Percentiles rank a stretch among this genome's conserved stretches.
Conservation (phyloP, 2,113 vertebrate species). For the Trogon surrucura region DNA sequence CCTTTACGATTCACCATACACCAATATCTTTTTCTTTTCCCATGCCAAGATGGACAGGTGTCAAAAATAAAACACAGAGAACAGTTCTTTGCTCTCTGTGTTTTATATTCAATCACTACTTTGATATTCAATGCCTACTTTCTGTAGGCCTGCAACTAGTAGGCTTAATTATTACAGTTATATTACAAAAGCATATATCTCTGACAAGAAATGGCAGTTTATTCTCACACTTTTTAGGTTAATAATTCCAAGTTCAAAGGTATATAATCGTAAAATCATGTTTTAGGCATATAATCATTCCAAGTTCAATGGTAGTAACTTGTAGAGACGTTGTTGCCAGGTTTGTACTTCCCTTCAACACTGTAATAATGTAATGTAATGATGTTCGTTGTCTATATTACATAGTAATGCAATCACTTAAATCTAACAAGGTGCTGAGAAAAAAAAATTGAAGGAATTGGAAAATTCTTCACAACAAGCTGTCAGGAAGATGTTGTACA, state of each 20-base stretch:
- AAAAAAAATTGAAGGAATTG: neutral
- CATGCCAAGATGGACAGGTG: neutral
- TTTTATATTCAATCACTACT: neutral
- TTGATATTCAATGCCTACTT: neutral
- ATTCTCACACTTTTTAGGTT: neutral
- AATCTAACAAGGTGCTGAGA: neutral
- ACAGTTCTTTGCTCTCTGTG: neutral
- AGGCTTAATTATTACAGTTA: neutral
- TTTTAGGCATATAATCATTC: neutral
- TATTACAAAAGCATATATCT: neutral
- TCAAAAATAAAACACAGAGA: neutral
- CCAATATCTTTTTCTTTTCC: neutral
- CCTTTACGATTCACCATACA: neutral
- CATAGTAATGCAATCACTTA: neutral
- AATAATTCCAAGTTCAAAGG: neutral
- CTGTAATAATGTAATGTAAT: neutral
- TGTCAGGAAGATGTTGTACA: neutral
- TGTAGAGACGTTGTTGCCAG: neutral
- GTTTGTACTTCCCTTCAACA: neutral
- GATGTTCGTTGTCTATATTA: neutral
- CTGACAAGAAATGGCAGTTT: neutral
- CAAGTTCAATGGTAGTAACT: neutral
- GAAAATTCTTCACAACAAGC: neutral
- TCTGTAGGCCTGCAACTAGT: neutral
- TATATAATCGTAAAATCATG: too few species aligned